Evolutionary conservation across 2,888 invertebrate species (phyloP), one percentile per base, ranked within the genome.

Genomic region (Drosophila acutilabella): DNA sequence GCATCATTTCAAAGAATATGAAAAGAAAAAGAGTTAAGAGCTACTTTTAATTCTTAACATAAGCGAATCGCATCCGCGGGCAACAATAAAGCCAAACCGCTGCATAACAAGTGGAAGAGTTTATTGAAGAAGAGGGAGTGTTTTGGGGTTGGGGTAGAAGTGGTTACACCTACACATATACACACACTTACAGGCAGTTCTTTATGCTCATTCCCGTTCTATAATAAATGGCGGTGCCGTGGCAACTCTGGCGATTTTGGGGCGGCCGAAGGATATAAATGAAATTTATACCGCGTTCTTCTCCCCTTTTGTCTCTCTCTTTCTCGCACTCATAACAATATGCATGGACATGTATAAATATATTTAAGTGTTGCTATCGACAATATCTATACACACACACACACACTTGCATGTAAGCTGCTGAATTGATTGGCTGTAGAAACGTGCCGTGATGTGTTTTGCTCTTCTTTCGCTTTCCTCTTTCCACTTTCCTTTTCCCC

Each of bases 21-120:
- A 36, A 50, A 33, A 36, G 51, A 48, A 66, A 78, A 74, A 75
- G 86, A 88, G 82, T 79, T 72, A 77, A 79, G 47, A 78, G 82
- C 69, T 80, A 77, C 77, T 85, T 81, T 83, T 85, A 85, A 83
- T 85, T 85, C 71, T 62, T 45, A 80, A 58, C 80, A 82, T 69
- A 82, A 70, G 82, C 59, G 73, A 69, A 70, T 68, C 52, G 64
- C 64, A 53, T 61, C 78, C 72, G 72, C 81, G 53, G 71, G 87
- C 83, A 58, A 78, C 74, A 72, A 86, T 78, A 72, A 66, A 62
- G 60, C 20, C 26, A 64, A 51, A 56, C 52, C 47, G 48, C 48
- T 44, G 50, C 13, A 50, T n/a, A 5, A 13, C 33, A 36, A 20
- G 30, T 16, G 16, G 7, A 45, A 16, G 16, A 33, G 30, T 6